These are phyloP conservation scores for Hystrix cristata DNA, from an alignment of 2,113 vertebrate genomes.

Conservation along the genomic window DNA sequence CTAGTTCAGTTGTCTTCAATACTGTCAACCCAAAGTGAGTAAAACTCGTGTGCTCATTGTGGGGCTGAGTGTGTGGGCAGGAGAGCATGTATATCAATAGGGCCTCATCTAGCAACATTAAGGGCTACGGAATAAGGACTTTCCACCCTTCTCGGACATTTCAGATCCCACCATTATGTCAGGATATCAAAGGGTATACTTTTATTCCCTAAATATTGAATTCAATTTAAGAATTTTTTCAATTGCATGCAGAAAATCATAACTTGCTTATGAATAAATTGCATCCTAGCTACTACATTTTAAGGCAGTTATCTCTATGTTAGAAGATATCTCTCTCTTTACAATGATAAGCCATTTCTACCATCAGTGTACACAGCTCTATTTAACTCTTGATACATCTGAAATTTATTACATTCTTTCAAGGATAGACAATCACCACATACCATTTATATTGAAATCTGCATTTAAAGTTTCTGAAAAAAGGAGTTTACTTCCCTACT, in stretches of 20 bases:
- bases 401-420: not conserved
- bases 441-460: not conserved
- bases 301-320: not conserved
- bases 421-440: not conserved
- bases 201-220: not conserved
- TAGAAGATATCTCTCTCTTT: not conserved
- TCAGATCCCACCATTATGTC: not conserved
- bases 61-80: not conserved
- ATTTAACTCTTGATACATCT: not conserved
- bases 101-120: not conserved
- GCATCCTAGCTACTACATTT: not conserved
- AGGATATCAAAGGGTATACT: not conserved
- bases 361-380: not conserved
- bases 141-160: not conserved
- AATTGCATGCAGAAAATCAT: not conserved
- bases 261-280: slow-evolving; percentile 26
- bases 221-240: slow-evolving; percentile 10
- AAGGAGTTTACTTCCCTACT: not conserved
- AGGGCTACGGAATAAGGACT: not conserved
- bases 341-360: not conserved
- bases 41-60: not conserved
- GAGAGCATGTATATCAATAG: not conserved
- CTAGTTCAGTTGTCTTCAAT: slow-evolving; percentile 43
- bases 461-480: not conserved
- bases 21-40: not conserved